Evolutionary conservation across 1,140 invertebrate genomes (phyloP).

Genomic region (Conus ventricosus): DNA sequence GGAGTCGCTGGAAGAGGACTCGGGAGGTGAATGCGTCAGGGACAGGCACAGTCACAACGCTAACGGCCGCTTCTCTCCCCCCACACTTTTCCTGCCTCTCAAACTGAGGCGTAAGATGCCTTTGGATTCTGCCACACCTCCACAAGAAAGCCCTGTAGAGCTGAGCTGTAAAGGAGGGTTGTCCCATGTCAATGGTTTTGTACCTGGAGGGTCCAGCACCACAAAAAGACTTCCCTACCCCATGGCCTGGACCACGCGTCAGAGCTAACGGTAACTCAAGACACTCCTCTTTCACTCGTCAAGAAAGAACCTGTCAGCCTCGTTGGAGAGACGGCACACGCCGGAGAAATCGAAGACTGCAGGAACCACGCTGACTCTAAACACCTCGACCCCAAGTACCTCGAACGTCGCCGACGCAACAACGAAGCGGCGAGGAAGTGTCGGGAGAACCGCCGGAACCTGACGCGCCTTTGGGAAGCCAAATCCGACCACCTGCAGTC

Average conservation of each 20-base stretch:
- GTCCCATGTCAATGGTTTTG: too few species aligned
- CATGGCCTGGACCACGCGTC: too few species aligned
- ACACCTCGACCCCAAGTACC: slow-evolving; percentile 60
- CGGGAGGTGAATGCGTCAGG: not conserved
- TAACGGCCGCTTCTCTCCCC: slow-evolving; percentile 28
- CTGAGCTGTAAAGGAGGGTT: not conserved
- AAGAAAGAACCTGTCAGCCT: slow-evolving; percentile 40
- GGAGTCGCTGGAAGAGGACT: not conserved
- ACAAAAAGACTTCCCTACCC: too few species aligned
- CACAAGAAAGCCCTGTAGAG: not conserved
- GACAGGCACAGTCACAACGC: not conserved
- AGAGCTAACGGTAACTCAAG: too few species aligned
- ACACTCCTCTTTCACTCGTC: slow-evolving; percentile 49
- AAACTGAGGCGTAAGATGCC: slow-evolving; percentile 64
- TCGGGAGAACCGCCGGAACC: slow-evolving; percentile 65
- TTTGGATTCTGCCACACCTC: not conserved
- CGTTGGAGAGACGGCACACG: not conserved
- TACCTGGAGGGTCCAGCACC: too few species aligned
- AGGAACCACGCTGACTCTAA: slow-evolving; percentile 36
- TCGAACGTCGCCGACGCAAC: slow-evolving; percentile 66
- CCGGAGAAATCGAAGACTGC: not conserved
- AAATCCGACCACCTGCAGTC: slow-evolving; percentile 75
- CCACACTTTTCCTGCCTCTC: slow-evolving; percentile 56
- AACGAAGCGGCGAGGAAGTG: slow-evolving; percentile 71
- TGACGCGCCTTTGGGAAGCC: slow-evolving; percentile 74